Evolutionary conservation across 2,113 vertebrate genomes (phyloP), one percentile per base, ranked within the genome.

Genomic region (Rynchops niger): DNA sequence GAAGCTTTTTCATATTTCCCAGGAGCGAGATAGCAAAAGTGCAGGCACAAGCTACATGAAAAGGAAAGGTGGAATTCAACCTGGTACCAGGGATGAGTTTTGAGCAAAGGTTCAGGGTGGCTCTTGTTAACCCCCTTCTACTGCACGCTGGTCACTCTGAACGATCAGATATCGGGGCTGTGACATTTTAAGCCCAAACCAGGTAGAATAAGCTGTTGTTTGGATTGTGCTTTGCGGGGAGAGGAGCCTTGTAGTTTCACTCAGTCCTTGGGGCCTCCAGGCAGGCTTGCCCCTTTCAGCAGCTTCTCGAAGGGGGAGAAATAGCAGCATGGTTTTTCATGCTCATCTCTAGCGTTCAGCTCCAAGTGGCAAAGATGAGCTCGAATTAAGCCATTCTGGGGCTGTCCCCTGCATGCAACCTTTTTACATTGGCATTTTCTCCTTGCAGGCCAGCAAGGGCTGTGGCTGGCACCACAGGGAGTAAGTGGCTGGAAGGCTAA

Each of bases 401-500:
- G 34, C n/a, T 61, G 30, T 73, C 13, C 42, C 20, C 34, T 23
- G 4, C n/a, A 23, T 0, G 1, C 29, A 93, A 38, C 14, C 3
- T 72, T 91, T 87, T 90, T 13, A 21, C 30, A 32, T 11, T 6
- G 73, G 25, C 6, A 2, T 88, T 82, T 94, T 91, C 85, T 87
- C 45, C 58, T 62, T 69, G 38, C 58, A 76, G 83, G 86, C 65
- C 34, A 53, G n/a, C 2, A 9, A 73, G 36, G 49, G 32, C 42
- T 55, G 58, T 50, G 86, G 76, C 78, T 92, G 80, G 82, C 89
- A 90, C 80, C 55, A 42, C 12, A 2, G 95, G 72, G 63, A 96
- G 43, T 45, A 62, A 82, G 91, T 43, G 92, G 32, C 90, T 88
- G 74, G 93, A 96, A 95, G 63, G 59, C 58, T 88, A 67, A 94